Conservation (phyloP, 2,113 vertebrate genomes). For the Oreochromis tanganicae region DNA sequence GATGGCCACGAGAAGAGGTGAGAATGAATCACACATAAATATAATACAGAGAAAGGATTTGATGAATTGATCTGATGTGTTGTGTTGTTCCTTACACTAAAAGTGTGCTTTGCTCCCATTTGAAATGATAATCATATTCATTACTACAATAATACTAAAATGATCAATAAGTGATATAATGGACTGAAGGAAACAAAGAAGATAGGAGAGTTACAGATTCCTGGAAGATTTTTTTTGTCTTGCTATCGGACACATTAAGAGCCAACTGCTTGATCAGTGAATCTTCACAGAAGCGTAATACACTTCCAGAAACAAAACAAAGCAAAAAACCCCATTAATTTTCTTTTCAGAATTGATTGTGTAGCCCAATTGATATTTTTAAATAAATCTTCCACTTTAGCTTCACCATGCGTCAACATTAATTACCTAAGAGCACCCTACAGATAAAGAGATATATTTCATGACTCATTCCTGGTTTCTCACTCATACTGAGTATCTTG, state of each 20-base stretch:
- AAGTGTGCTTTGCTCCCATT: conserved; percentile 53
- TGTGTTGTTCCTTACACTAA: conserved; percentile 61
- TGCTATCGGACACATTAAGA: neutral
- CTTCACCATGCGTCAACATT: too few species aligned
- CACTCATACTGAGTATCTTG: too few species aligned
- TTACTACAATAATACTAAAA: conserved; percentile 47
- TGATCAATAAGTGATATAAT: conserved; percentile 62
- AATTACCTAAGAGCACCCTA: too few species aligned
- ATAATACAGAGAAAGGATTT: too few species aligned
- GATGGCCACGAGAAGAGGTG: conserved; percentile 58
- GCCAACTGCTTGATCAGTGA: conserved; percentile 72
- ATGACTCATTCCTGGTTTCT: too few species aligned
- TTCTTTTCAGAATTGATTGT: too few species aligned
- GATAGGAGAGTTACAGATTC: neutral
- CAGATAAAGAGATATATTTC: too few species aligned
- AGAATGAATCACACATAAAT: neutral
- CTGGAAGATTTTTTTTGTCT: neutral
- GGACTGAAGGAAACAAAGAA: conserved; percentile 55
- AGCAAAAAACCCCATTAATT: too few species aligned
- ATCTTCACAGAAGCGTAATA: conserved; percentile 75
- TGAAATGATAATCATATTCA: conserved; percentile 68
- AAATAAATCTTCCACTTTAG: too few species aligned
- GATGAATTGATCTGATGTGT: neutral
- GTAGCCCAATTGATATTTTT: too few species aligned
- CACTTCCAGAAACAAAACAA: conserved; percentile 7